These are phyloP conservation scores for Scrobipalpa atriplicella DNA, from an alignment of 2,888 invertebrate species.

Conservation along the genomic window DNA sequence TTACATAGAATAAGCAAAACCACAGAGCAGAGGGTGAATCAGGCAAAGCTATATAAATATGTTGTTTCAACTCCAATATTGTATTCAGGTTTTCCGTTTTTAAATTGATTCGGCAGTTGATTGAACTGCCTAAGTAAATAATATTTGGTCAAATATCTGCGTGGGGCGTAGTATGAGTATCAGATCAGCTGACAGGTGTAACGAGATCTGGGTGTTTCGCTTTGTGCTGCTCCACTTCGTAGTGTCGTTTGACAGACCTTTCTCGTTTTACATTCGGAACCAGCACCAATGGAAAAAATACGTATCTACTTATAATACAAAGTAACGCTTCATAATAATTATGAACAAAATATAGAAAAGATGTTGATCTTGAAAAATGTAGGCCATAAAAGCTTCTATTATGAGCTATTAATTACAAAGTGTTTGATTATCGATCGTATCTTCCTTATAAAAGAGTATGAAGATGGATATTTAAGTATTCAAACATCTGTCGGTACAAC, in stretches of 20 bases:
- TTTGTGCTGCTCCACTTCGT: conserved; percentile 73
- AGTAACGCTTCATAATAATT: background rate
- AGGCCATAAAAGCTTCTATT: background rate
- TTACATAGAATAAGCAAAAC: too few relatives aligned
- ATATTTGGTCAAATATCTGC: conserved; percentile 63
- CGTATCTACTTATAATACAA: background rate
- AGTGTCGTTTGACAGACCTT: conserved; percentile 78
- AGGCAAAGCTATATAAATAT: too few relatives aligned
- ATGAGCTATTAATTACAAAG: background rate
- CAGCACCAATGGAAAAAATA: conserved; percentile 6
- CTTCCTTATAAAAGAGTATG: too few relatives aligned
- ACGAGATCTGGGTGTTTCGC: conserved; percentile 73
- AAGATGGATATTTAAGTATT: conserved; percentile 1
- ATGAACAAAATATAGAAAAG: background rate
- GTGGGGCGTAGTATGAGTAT: conserved; percentile 68
- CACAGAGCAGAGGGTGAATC: too few relatives aligned
- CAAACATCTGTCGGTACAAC: background rate
- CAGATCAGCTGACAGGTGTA: conserved; percentile 75
- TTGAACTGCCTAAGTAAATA: conserved; percentile 45
- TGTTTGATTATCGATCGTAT: too few relatives aligned
- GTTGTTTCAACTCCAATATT: too few relatives aligned
- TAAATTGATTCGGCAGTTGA: background rate
- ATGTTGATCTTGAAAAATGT: background rate
- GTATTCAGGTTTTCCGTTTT: too few relatives aligned
- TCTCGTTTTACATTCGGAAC: conserved; percentile 67